phyloP scores from a whole-genome alignment of 2,888 invertebrate species.

The Cremastobaeus sp. region DNA sequence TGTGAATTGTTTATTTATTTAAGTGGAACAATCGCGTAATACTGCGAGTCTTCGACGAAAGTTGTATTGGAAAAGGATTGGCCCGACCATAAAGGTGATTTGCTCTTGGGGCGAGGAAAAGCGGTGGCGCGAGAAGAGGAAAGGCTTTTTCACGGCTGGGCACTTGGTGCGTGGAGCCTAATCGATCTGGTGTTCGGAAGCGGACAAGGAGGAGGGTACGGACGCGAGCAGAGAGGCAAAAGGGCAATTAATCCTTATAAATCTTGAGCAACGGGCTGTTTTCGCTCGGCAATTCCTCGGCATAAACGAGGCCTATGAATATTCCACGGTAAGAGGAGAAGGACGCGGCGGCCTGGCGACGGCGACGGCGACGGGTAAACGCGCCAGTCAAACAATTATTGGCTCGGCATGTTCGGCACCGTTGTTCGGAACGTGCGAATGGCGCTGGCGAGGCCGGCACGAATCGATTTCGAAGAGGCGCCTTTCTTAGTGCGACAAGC shows the following conservation, averaged over 20 bases:
- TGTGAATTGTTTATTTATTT: too few species aligned
- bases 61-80: too few species aligned
- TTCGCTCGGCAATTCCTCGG: background rate
- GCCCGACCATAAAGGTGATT: too few species aligned
- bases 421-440: slow-evolving; percentile 35
- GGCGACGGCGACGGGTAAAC: slow-evolving; percentile 12
- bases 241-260: slow-evolving; percentile 5
- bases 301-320: slow-evolving; percentile 25
- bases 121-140: too few species aligned
- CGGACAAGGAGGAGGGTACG: too few species aligned
- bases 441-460: slow-evolving; percentile 37
- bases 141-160: too few species aligned
- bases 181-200: too few species aligned
- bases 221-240: background rate
- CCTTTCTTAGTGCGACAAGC: slow-evolving; percentile 54
- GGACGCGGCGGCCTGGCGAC: slow-evolving; percentile 5
- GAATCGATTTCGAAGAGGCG: slow-evolving; percentile 50
- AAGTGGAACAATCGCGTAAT: too few species aligned
- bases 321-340: slow-evolving; percentile 7
- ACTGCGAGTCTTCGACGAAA: too few species aligned
- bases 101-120: too few species aligned
- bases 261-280: background rate
- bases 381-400: slow-evolving; percentile 38
- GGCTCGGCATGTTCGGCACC: slow-evolving; percentile 32
- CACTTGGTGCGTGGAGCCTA: too few species aligned